Evolutionary conservation across 2,113 vertebrate species (phyloP).

Genomic region (Odocoileus virginianus): DNA sequence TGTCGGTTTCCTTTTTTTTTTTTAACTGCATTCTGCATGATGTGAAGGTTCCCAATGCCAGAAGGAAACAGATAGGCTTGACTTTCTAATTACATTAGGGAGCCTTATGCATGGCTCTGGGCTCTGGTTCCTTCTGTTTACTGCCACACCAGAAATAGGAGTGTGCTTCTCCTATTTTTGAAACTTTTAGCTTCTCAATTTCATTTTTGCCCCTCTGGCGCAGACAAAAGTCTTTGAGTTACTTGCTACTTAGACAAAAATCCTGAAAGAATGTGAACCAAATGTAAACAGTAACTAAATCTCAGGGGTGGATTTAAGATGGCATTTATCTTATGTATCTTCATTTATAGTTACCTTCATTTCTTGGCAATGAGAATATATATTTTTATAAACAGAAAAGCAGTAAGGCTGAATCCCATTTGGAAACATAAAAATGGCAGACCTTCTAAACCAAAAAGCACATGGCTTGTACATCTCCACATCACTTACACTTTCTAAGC

Average conservation of each 20-base stretch:
- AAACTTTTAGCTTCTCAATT: slow-evolving; percentile 28
- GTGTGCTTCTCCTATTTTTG: slow-evolving; percentile 53
- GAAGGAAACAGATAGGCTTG: slow-evolving; percentile 47
- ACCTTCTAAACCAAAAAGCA: not conserved
- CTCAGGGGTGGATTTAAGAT: not conserved
- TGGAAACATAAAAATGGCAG: not conserved
- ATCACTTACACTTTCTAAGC: not conserved
- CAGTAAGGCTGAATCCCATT: not conserved
- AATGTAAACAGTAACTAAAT: not conserved
- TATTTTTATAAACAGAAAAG: not conserved
- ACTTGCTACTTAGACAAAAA: slow-evolving; percentile 37
- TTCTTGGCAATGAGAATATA: not conserved
- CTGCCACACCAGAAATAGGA: slow-evolving; percentile 35
- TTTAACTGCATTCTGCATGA: not conserved
- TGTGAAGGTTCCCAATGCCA: slow-evolving; percentile 25
- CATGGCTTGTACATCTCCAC: not conserved
- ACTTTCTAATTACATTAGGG: slow-evolving; percentile 58
- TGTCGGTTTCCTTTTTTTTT: not conserved
- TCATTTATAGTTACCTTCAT: not conserved
- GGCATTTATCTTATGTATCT: not conserved
- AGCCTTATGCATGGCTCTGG: slow-evolving; percentile 6
- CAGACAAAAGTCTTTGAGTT: slow-evolving; percentile 5
- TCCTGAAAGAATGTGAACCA: not conserved
- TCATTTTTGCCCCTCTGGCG: not conserved
- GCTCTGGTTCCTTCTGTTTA: not conserved